These are phyloP conservation scores for Pygmarrhopalites habei DNA, from an alignment of 1,140 invertebrate species.

Conservation along the genomic window DNA sequence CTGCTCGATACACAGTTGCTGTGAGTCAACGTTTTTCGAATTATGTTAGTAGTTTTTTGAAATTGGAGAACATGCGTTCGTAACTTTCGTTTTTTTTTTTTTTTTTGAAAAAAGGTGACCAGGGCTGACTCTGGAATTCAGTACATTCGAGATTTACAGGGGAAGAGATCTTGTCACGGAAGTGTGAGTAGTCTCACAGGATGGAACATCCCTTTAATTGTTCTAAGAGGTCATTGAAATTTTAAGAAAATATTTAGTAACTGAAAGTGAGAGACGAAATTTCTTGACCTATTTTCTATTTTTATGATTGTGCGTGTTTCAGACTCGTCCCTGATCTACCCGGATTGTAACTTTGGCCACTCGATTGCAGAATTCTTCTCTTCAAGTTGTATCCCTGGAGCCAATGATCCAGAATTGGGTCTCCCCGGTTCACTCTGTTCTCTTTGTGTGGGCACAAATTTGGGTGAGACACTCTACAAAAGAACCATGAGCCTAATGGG, in stretches of 20 bases:
- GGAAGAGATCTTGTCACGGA: slow-evolving; percentile 37
- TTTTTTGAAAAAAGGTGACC: too few species aligned
- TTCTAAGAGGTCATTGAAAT: too few species aligned
- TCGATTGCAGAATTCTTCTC: slow-evolving; percentile 32
- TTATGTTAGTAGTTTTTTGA: not conserved
- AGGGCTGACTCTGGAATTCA: slow-evolving; percentile 37
- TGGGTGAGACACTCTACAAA: too few species aligned
- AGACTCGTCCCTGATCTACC: slow-evolving; percentile 31
- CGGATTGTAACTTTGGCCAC: slow-evolving; percentile 35
- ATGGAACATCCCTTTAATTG: slow-evolving; percentile 38
- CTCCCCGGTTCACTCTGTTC: slow-evolving; percentile 36
- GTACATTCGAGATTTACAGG: slow-evolving; percentile 31
- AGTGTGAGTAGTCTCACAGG: slow-evolving; percentile 31
- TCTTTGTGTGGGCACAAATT: slow-evolving; percentile 34
- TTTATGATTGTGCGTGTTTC: too few species aligned
- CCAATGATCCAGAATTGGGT: slow-evolving; percentile 21
- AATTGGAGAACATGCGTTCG: not conserved
- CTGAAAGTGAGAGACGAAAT: too few species aligned
- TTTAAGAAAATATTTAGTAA: too few species aligned
- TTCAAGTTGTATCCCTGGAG: slow-evolving; percentile 34
- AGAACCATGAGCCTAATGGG: too few species aligned
- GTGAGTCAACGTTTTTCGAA: too few species aligned
- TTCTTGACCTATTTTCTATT: too few species aligned
- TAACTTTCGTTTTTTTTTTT: slow-evolving; percentile 9
- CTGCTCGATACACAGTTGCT: slow-evolving; percentile 33